These are phyloP conservation scores for Himalopsyche tibetana DNA, from an alignment of 2,888 invertebrate species.

Conservation along the genomic window DNA sequence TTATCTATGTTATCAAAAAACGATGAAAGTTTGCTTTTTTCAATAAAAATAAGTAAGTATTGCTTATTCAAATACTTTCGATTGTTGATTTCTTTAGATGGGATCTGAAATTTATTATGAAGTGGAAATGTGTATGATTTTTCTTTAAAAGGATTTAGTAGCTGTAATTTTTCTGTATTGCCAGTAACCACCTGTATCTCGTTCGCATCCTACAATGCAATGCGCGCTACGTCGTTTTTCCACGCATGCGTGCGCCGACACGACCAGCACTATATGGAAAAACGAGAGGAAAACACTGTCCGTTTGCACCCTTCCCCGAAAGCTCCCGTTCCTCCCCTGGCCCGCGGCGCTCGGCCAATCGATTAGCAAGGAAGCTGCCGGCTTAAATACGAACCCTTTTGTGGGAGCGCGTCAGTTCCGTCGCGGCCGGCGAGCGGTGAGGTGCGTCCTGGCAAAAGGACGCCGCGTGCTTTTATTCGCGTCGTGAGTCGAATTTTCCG, in stretches of 20 bases:
- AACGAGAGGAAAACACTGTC: constrained; percentile 55
- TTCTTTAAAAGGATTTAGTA: background rate
- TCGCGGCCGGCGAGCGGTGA: constrained; percentile 62
- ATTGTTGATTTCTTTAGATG: too few relatives aligned
- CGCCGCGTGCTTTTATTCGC: constrained; percentile 55
- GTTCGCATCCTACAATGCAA: constrained; percentile 37
- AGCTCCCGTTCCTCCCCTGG: constrained; percentile 39
- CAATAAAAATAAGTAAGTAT: too few relatives aligned
- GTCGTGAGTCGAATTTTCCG: constrained; percentile 12
- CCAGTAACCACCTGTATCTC: constrained; percentile 65
- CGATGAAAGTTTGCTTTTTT: too few relatives aligned
- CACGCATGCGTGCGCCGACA: constrained; percentile 58
- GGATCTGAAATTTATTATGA: too few relatives aligned
- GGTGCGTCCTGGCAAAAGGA: constrained; percentile 50
- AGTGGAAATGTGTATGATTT: too few relatives aligned
- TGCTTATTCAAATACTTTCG: too few relatives aligned
- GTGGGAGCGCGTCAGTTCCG: constrained; percentile 64
- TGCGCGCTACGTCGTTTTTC: constrained; percentile 44
- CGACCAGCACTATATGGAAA: constrained; percentile 26
- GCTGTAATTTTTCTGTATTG: constrained; percentile 51
- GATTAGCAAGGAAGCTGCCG: constrained; percentile 63
- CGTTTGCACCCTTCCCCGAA: constrained; percentile 47
- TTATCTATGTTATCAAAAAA: too few relatives aligned
- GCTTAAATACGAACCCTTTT: constrained; percentile 65
- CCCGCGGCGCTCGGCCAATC: constrained; percentile 62